Percentiles rank a stretch among this genome's conserved stretches.
Conservation (phyloP, 2,113 vertebrate genomes). For the Phylloscopus trochiloides region DNA sequence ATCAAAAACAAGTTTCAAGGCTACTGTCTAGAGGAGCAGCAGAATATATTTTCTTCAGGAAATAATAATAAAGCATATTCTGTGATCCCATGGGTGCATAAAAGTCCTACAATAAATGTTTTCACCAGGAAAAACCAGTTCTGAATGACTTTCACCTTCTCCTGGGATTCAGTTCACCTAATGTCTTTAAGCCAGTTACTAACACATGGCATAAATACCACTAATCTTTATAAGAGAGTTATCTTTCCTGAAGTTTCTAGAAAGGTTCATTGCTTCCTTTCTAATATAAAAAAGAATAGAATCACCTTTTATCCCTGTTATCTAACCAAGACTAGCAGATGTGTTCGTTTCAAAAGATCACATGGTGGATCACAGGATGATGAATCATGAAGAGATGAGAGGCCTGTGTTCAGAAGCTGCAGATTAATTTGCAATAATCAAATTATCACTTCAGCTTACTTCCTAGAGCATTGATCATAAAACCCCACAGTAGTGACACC, state of each 20-base stretch:
- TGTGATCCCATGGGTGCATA: background rate
- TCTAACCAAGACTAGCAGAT: background rate
- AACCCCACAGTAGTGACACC: background rate
- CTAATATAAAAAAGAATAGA: background rate
- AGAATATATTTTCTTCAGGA: background rate
- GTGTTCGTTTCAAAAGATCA: background rate
- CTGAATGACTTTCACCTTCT: background rate
- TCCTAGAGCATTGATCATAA: background rate
- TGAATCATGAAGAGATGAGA: background rate
- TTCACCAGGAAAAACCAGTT: background rate
- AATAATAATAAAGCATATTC: background rate
- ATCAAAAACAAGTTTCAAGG: background rate
- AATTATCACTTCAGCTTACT: background rate
- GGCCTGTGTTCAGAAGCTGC: background rate
- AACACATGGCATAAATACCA: background rate
- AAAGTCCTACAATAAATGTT: background rate
- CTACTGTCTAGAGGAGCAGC: background rate
- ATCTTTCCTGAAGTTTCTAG: background rate
- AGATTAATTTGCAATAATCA: conserved; percentile 22
- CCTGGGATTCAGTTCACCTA: background rate
- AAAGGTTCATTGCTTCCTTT: background rate
- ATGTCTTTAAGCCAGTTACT: background rate
- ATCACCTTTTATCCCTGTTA: background rate
- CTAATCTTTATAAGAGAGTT: background rate
- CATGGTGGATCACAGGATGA: background rate